Base-by-base conservation (phyloP, 1,140 invertebrate species). In the Lucilia cuprina region DNA sequence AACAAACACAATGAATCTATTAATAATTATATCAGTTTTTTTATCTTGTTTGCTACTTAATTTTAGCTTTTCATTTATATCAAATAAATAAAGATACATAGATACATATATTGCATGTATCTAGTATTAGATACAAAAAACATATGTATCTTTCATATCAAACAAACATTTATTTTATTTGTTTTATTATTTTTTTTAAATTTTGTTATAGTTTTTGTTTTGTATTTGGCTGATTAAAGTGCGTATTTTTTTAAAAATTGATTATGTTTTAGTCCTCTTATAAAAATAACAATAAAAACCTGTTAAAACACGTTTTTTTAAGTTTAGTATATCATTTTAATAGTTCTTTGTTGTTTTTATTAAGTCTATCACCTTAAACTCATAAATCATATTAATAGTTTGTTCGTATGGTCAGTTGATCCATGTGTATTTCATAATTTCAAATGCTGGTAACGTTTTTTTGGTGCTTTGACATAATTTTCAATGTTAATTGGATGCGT, bases 401-500 rank as follows among this genome's bases (percentile, higher is more conserved):
- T 14, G 41, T 41, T 60, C 10, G 50, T 60, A 14, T 60, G 13
- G 50, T 60, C 50, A 17, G 50, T n/a, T 60, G 13, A 12, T 60
- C 50, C 5, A 13, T n/a, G 13, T n/a, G 14, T 17, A 21, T 70
- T 70, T 70, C 65, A 21, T 70, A 21, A 70, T 70, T 21, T 70
- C 65, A 70, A 70, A 70, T 70, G 65, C 65, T 70, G 65, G 65
- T 70, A 70, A 21, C 21, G 65, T 70, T 70, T 70, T 70, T 8
- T 25, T 5, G 19, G n/a, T 70, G 65, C 65, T 80, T 80, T 80
- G 77, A 80, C 77, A 80, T n/a, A 49, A 80, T 21, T 50, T 80
- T 80, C 77, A 80, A 80, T 80, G 77, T 80, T 80, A 80, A 80
- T 80, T 80, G 77, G 77, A 80, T 80, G 47, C 34, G 77, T 47